Base-by-base conservation (phyloP, 2,888 invertebrate genomes). In the Hololepta plana region DNA sequence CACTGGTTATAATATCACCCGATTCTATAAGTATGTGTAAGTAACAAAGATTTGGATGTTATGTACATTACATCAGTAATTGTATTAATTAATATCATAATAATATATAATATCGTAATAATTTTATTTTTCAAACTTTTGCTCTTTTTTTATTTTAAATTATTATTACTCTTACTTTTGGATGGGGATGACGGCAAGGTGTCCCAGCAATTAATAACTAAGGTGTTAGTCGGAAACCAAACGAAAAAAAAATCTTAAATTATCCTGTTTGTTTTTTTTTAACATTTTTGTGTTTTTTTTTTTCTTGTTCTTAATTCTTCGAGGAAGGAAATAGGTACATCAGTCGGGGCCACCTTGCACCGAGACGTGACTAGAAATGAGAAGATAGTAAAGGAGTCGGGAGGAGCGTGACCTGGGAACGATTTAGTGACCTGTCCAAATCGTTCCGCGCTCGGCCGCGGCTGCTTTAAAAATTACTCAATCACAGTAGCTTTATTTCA, bases 1-100 rank as follows among this genome's bases (percentile, higher is more conserved):
- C 54, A 55, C 55, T 54, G 54, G 52, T 54, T 55, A 55, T 45
- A 55, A 54, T 55, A 55, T 55, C 55, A 55, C 55, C 55, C 53
- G 55, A 53, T 53, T 54, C 55, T 55, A 53, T 52, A 53, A 53
- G 50, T 55, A 45, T 40, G 49, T 51, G 48, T 49, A 39, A 50
- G 46, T 52, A 53, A 53, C 52, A 51, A 49, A 47, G 46, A 43
- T 41, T n/a, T 45, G 41, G 40, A 44, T 43, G 38, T 41, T 41
- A 41, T 42, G 34, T 42, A 41, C 40, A 40, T 27, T 35, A 35
- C 30, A 36, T 29, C 31, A 35, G 33, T 31, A 29, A 29, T 24
- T 29, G 23, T 29, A 23, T 32, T n/a, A n/a, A n/a, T n/a, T n/a
- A n/a, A n/a, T n/a, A n/a, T n/a, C n/a, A n/a, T n/a, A n/a, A n/a